phyloP scores from a whole-genome alignment of 30 jellyfish, hydroid and myxozoan genomes.

The Euphysa ruthae region DNA sequence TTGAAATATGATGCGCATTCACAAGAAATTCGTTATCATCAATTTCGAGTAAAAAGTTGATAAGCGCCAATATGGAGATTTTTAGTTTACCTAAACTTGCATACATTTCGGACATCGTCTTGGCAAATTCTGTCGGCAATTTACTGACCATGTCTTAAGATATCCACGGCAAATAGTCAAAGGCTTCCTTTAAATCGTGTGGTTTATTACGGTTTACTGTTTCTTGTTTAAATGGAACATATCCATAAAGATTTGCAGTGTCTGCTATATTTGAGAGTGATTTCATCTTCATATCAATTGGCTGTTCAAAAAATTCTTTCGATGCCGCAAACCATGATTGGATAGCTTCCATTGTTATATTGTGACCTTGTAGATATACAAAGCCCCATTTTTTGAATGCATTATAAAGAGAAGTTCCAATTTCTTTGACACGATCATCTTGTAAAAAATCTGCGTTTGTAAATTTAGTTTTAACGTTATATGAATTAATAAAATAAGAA shows the following conservation, averaged over 20 bases:
- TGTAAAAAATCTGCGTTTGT: not conserved
- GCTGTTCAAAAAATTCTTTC: not conserved
- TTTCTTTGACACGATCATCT: not conserved
- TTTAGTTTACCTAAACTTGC: not conserved
- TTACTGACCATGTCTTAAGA: not conserved
- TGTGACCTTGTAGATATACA: not conserved
- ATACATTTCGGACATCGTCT: not conserved
- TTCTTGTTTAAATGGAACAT: conserved; percentile 11
- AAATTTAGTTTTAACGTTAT: not conserved
- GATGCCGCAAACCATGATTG: not conserved
- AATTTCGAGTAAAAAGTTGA: not conserved
- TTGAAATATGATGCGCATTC: not conserved
- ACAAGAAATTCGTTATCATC: conserved; percentile 11
- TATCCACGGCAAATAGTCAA: not conserved
- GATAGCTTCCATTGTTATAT: not conserved
- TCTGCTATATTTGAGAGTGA: not conserved
- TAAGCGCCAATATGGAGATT: not conserved
- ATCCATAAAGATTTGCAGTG: not conserved
- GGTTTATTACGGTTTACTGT: not conserved
- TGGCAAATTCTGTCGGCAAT: not conserved
- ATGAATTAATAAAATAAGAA: not conserved
- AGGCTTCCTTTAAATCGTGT: conserved; percentile 7
- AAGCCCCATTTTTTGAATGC: conserved; percentile 8
- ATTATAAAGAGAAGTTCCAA: not conserved
- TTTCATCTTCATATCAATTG: not conserved